These are phyloP conservation scores for Lepidurus arcticus DNA, from an alignment of 1,140 invertebrate genomes.

Conservation along the genomic window DNA sequence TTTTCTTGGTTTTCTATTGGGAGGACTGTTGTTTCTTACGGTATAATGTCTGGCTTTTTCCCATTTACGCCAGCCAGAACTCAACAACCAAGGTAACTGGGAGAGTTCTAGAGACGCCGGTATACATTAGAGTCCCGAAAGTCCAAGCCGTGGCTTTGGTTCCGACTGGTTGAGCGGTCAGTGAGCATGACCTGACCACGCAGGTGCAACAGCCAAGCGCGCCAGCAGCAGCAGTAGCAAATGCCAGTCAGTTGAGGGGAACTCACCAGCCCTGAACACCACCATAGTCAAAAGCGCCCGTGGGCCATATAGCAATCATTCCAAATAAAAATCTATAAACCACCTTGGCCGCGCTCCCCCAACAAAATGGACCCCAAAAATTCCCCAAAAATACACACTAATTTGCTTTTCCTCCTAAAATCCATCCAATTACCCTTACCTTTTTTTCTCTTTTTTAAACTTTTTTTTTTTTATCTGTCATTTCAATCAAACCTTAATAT, in stretches of 20 bases:
- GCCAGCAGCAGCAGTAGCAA: background rate
- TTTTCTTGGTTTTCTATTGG: too few species aligned
- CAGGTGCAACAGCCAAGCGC: background rate
- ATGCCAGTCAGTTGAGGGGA: background rate
- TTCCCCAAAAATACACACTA: background rate
- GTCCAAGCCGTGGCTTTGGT: constrained; percentile 11
- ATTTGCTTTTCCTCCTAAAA: background rate
- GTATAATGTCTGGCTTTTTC: constrained; percentile 22
- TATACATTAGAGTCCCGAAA: background rate
- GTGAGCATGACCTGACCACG: constrained; percentile 12
- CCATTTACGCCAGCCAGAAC: background rate
- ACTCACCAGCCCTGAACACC: constrained; percentile 16
- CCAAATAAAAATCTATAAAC: background rate
- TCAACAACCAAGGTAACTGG: background rate
- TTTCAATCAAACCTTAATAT: too few species aligned
- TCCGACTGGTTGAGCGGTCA: constrained; percentile 20
- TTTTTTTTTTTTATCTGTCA: too few species aligned
- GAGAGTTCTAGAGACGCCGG: background rate
- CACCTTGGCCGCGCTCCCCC: background rate
- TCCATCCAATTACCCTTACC: too few species aligned
- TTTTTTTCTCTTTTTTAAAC: too few species aligned
- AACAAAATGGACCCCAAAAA: background rate
- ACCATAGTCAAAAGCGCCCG: background rate
- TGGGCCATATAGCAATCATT: constrained; percentile 5
- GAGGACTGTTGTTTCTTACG: background rate